phyloP scores from a whole-genome alignment of 1,140 invertebrate genomes.

The Augochlora pura region DNA sequence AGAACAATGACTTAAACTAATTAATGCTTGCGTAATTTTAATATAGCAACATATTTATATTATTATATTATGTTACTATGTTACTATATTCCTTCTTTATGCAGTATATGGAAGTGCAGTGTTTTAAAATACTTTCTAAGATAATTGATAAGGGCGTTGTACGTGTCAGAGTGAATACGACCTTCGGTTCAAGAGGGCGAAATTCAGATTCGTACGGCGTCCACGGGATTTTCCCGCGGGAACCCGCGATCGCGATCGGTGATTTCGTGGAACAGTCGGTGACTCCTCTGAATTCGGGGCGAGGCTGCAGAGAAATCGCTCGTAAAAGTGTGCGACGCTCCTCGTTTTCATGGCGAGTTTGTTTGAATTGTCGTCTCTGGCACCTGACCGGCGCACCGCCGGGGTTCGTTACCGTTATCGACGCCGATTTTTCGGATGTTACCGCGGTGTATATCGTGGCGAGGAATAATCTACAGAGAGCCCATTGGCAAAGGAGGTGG shows the following conservation, averaged over 20 bases:
- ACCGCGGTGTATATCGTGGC: background rate
- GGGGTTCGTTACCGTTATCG: constrained; percentile 8
- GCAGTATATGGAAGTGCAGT: too few relatives aligned
- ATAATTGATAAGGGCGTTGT: too few relatives aligned
- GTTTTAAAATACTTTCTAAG: too few relatives aligned
- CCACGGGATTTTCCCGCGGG: background rate
- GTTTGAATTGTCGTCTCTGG: constrained; percentile 3
- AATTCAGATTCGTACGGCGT: background rate
- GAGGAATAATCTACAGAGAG: background rate
- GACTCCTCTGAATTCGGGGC: constrained; percentile 28
- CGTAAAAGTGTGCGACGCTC: constrained; percentile 35
- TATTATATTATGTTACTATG: too few relatives aligned
- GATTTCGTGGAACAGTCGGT: constrained; percentile 22
- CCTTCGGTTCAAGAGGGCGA: background rate
- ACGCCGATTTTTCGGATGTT: background rate
- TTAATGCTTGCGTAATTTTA: too few relatives aligned
- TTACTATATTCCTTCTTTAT: too few relatives aligned
- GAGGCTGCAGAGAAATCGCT: constrained; percentile 47
- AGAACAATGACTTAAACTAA: too few relatives aligned
- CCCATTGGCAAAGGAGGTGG: background rate
- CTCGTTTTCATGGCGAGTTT: constrained; percentile 14
- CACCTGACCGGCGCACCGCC: constrained; percentile 2
- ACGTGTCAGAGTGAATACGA: too few relatives aligned
- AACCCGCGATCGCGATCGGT: background rate
- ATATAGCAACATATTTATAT: too few relatives aligned